phyloP scores from a whole-genome alignment of 2,888 invertebrate species.

The Syrphus vitripennis region DNA sequence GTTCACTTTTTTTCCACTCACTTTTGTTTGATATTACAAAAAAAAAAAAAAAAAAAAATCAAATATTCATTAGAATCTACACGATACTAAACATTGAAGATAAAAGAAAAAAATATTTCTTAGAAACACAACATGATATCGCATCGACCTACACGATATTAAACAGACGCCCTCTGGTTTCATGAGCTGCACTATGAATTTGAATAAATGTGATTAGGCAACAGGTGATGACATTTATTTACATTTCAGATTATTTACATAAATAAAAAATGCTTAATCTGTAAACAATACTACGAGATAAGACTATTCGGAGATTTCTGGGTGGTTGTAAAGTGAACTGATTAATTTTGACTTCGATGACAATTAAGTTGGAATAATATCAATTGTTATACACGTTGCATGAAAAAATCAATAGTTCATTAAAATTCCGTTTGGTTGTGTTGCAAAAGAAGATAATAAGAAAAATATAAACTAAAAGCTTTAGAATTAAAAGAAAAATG shows the following conservation, averaged over 20 bases:
- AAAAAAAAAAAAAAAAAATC: neutral
- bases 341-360: neutral
- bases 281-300: neutral
- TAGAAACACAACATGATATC: neutral
- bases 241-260: constrained; percentile 23
- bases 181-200: constrained; percentile 13
- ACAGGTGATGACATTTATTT: constrained; percentile 54
- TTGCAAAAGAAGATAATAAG: neutral
- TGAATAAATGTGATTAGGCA: constrained; percentile 23
- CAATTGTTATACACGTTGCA: neutral
- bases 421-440: neutral
- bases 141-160: neutral
- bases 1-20: neutral
- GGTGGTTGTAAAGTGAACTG: neutral
- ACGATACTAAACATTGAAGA: neutral
- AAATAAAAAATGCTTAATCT: constrained; percentile 8
- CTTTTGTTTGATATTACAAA: neutral
- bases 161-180: constrained; percentile 12
- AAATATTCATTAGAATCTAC: constrained; percentile 21
- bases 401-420: constrained; percentile 45
- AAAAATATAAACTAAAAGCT: neutral
- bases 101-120: neutral
- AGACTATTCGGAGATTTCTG: neutral
- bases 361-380: neutral
- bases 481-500: neutral